These are phyloP conservation scores for Dasypogon diadema DNA, from an alignment of 2,888 invertebrate genomes.

Conservation along the genomic window DNA sequence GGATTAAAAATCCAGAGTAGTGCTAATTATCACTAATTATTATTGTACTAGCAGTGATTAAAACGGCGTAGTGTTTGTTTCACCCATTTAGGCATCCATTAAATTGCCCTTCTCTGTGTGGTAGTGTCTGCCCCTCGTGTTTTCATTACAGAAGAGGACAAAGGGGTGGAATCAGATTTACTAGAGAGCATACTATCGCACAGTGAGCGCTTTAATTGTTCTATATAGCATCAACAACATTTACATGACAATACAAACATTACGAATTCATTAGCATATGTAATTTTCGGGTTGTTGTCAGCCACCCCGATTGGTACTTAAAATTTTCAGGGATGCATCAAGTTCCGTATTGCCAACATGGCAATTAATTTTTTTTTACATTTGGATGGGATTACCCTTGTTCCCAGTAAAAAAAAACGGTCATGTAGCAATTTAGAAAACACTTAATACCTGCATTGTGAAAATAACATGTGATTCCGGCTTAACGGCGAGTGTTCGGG, in stretches of 20 bases:
- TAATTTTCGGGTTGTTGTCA: slow-evolving; percentile 55
- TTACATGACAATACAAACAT: slow-evolving; percentile 58
- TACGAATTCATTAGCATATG: slow-evolving; percentile 55
- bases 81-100: background rate
- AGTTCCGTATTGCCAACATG: background rate
- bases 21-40: slow-evolving; percentile 21
- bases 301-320: slow-evolving; percentile 3
- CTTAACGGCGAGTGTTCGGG: slow-evolving; percentile 9
- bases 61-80: slow-evolving; percentile 14
- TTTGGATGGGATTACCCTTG: slow-evolving; percentile 53
- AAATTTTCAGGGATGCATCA: background rate
- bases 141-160: too few relatives aligned
- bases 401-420: slow-evolving; percentile 46
- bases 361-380: slow-evolving; percentile 28
- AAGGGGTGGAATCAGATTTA: background rate
- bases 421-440: slow-evolving; percentile 54
- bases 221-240: slow-evolving; percentile 59
- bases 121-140: background rate
- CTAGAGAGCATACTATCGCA: slow-evolving; percentile 27
- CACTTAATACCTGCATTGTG: slow-evolving; percentile 56
- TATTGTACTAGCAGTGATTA: slow-evolving; percentile 21
- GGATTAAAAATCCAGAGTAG: slow-evolving; percentile 25
- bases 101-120: slow-evolving; percentile 14
- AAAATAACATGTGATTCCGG: slow-evolving; percentile 45
- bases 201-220: slow-evolving; percentile 50